A percentile compares a stretch with the other conserved stretches of the same genome.
Evolutionary conservation across 2,888 invertebrate genomes (phyloP).

Genomic region (Meteorus colon): DNA sequence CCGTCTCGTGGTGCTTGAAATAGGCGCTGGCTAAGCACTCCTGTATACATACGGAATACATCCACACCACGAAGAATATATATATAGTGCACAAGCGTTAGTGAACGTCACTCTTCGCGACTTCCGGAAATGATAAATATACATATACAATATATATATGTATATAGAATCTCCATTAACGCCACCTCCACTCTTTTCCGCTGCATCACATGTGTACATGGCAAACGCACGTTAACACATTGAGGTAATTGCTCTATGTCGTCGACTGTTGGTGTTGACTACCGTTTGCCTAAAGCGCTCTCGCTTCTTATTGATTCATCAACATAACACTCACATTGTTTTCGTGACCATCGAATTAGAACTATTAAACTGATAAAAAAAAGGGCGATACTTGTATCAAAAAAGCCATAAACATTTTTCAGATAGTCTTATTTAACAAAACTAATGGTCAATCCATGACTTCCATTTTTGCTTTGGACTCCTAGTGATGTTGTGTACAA

Average conservation of each 20-base stretch:
- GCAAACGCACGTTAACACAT: constrained; percentile 35
- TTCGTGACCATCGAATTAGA: too few relatives aligned
- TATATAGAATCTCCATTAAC: constrained; percentile 37
- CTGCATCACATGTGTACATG: constrained; percentile 48
- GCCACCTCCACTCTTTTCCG: constrained; percentile 47
- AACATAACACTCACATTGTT: too few relatives aligned
- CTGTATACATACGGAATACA: constrained; percentile 49
- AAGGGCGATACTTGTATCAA: too few relatives aligned
- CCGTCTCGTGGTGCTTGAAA: constrained; percentile 9
- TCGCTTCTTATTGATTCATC: neutral
- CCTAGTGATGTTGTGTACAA: too few relatives aligned
- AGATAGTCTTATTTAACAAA: too few relatives aligned
- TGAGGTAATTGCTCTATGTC: constrained; percentile 28
- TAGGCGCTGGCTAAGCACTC: constrained; percentile 55
- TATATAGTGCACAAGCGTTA: constrained; percentile 47
- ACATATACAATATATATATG: constrained; percentile 33
- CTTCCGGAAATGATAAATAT: constrained; percentile 63
- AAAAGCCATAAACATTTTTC: too few relatives aligned
- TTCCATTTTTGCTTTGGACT: too few relatives aligned
- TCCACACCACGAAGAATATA: constrained; percentile 31
- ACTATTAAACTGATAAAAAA: too few relatives aligned
- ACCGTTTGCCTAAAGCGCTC: neutral
- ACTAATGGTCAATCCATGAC: too few relatives aligned
- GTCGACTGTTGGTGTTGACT: constrained; percentile 26
- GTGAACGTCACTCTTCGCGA: constrained; percentile 47